phyloP scores from a whole-genome alignment of 2,888 invertebrate species.

The Stenodema calcarata region DNA sequence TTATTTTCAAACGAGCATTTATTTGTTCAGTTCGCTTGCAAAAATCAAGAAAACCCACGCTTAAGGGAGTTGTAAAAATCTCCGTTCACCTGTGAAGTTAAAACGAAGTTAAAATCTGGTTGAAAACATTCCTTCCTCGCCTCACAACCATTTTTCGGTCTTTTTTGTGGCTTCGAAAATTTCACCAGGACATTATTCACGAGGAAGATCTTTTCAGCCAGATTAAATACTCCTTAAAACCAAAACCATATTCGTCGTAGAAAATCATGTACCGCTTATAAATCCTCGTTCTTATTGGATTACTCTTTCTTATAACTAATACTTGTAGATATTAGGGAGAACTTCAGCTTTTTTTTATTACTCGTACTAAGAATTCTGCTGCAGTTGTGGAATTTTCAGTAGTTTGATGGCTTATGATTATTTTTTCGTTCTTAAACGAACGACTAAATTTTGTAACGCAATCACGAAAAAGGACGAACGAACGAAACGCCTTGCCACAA shows the following conservation, averaged over 20 bases:
- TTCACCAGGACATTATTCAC: not conserved
- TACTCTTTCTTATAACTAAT: not conserved
- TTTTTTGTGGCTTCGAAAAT: slow-evolving; percentile 8
- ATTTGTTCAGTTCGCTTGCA: not conserved
- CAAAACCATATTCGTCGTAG: not conserved
- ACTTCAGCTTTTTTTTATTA: not conserved
- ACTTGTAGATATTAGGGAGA: not conserved
- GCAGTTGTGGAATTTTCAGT: not conserved
- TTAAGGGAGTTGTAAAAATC: not conserved
- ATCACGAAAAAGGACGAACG: slow-evolving; percentile 20
- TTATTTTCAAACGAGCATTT: not conserved
- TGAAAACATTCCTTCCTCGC: not conserved
- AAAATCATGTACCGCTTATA: not conserved
- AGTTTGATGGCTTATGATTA: slow-evolving; percentile 10
- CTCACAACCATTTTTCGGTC: not conserved
- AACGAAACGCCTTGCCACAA: slow-evolving; percentile 11
- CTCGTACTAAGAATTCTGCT: not conserved
- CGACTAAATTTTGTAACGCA: not conserved
- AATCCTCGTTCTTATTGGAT: not conserved
- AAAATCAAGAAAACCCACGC: not conserved
- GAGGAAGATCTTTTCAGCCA: not conserved
- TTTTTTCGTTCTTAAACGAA: not conserved
- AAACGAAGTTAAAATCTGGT: not conserved
- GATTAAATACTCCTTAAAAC: not conserved
- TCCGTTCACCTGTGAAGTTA: not conserved